phyloP scores from a whole-genome alignment of 2,888 invertebrate genomes.

The Coecobrya sp. region DNA sequence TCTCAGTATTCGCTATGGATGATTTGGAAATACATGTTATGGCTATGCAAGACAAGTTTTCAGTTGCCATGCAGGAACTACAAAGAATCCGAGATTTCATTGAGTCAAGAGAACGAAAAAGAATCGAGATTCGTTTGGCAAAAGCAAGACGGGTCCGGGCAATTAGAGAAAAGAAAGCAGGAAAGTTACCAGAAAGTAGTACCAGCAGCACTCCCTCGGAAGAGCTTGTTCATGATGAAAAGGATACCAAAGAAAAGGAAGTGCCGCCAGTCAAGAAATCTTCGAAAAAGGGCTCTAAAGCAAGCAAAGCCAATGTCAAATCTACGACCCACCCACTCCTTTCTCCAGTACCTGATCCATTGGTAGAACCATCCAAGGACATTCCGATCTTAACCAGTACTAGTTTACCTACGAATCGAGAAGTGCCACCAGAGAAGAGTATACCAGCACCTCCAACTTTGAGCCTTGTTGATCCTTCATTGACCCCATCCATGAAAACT shows the following conservation, averaged over 20 bases:
- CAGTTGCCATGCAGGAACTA: not conserved
- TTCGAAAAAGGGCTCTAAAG: not conserved
- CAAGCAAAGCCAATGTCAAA: not conserved
- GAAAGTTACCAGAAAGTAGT: not conserved
- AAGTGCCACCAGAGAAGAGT: not conserved
- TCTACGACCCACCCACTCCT: not conserved
- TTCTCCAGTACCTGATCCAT: not conserved
- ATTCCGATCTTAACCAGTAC: not conserved
- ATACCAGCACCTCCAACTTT: not conserved
- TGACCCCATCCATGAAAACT: not conserved
- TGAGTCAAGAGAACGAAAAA: not conserved
- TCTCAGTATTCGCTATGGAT: not conserved
- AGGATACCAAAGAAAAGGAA: too few species aligned
- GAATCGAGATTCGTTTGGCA: not conserved
- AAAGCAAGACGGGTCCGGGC: not conserved
- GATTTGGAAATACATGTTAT: slow-evolving; percentile 7
- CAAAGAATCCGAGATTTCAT: not conserved
- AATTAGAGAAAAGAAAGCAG: not conserved
- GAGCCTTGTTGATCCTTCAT: not conserved
- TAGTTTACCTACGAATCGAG: not conserved
- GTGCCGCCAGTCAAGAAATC: not conserved
- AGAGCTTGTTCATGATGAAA: too few species aligned
- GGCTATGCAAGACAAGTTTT: not conserved
- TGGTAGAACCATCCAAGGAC: not conserved
- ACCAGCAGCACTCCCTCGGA: too few species aligned